A percentile compares a stretch with the other conserved stretches of the same genome.
Conservation (phyloP, 2,888 invertebrate species). For the Petrophora chlorosata region DNA sequence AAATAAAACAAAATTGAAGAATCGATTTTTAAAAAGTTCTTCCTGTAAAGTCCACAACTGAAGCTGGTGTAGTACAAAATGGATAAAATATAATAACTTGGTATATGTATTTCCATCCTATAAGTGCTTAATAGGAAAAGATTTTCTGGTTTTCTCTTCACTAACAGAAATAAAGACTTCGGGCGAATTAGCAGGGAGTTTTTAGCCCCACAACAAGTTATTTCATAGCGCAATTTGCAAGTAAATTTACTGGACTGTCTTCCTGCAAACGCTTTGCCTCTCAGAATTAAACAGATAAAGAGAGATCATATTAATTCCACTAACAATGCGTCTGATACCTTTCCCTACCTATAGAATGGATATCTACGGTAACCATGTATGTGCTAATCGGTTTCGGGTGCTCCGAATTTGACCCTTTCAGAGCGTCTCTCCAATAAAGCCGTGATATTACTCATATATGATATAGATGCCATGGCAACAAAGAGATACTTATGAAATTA, state of each 20-base stretch:
- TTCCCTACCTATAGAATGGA: background rate
- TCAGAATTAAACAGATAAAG: background rate
- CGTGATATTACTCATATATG: conserved; percentile 68
- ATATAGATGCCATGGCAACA: conserved; percentile 74
- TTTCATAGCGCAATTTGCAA: no score
- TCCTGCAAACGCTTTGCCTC: background rate
- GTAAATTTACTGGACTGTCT: conserved; percentile 3
- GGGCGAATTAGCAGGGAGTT: no score
- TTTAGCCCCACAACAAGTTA: no score
- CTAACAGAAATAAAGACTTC: no score
- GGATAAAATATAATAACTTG: no score
- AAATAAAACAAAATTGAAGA: no score
- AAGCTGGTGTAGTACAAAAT: no score
- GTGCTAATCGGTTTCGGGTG: conserved; percentile 49
- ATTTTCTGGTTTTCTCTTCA: no score
- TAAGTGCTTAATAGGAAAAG: no score
- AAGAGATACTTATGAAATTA: conserved; percentile 83
- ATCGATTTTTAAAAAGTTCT: no score
- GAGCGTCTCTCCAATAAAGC: conserved; percentile 63
- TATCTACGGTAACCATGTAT: conserved; percentile 27
- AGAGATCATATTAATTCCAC: conserved; percentile 22
- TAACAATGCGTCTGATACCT: conserved; percentile 16
- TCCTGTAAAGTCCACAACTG: no score
- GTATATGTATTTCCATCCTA: no score
- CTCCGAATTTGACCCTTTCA: conserved; percentile 53